phyloP scores from a whole-genome alignment of 1,140 invertebrate genomes.

The Metaphire vulgaris region DNA sequence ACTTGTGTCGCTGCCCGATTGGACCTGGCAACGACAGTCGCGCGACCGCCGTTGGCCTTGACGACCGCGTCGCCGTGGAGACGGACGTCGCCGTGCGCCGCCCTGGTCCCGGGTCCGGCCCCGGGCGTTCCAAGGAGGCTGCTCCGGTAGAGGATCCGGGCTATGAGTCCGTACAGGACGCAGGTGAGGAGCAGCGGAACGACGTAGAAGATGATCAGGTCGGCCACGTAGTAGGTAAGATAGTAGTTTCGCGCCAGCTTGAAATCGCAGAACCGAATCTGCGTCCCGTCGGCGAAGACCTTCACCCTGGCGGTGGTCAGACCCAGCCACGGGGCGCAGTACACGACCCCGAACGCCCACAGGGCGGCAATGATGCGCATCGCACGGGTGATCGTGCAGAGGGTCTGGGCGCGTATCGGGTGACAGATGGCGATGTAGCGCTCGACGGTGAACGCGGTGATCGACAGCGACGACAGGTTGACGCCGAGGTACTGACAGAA shows the following conservation, averaged over 20 bases:
- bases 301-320: slow-evolving; percentile 38
- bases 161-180: slow-evolving; percentile 59
- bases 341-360: slow-evolving; percentile 57
- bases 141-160: slow-evolving; percentile 54
- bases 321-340: slow-evolving; percentile 47
- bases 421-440: slow-evolving; percentile 90
- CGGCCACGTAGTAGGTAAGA: slow-evolving; percentile 57
- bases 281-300: slow-evolving; percentile 29
- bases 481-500: slow-evolving; percentile 65
- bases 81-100: no score
- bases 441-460: slow-evolving; percentile 88
- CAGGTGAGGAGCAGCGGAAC: slow-evolving; percentile 56
- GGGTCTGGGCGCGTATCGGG: slow-evolving; percentile 76
- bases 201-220: slow-evolving; percentile 60
- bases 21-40: no score
- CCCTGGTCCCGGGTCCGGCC: no score
- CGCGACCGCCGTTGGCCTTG: no score
- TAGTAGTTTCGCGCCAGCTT: slow-evolving; percentile 55
- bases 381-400: slow-evolving; percentile 58
- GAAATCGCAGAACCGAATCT: slow-evolving; percentile 52
- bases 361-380: slow-evolving; percentile 58
- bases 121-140: slow-evolving; percentile 38
- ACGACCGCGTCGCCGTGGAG: no score
- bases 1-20: no score
- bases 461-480: slow-evolving; percentile 82